Evolutionary conservation across 2,113 vertebrate species (phyloP), one percentile per base, ranked within the genome.

Genomic region (Charadrius vociferus): DNA sequence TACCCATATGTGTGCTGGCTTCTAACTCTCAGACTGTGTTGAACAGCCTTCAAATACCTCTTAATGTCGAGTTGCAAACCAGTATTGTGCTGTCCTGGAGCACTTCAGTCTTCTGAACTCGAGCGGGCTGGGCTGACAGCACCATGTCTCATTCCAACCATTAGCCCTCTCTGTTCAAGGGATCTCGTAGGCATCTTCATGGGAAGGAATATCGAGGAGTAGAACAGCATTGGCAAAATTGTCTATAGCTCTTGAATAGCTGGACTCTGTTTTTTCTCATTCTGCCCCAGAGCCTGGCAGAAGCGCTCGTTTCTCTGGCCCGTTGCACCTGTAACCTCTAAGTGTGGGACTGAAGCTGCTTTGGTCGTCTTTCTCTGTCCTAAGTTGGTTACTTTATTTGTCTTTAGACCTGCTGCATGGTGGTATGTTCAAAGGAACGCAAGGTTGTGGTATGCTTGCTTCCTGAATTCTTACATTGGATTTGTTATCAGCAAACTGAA

Each of bases 271-370:
- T 36, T 2, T 39, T 43, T n/a, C 36, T 86, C 14, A 20, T 45
- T 58, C 37, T 66, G 37, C 43, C 32, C 24, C 10, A 14, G 36
- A 65, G 43, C 16, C 13, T 56, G 13, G 30, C 47, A 32, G 49
- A 49, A 55, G 5, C 1, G 0, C 27, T 50, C 2, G 0, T 37
- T 82, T 52, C 34, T 20, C 37, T 37, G 32, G n/a, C 17, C 17
- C 11, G 1, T 12, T 14, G 27, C 34, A 26, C 21, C 7, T 20
- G 32, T 14, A 43, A 62, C 19, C 13, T 63, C 36, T 14, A 24
- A 39, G 37, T 16, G 1, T 4, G 14, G 23, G 49, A 12, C 1
- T 23, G 34, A 22, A 27, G 47, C 49, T 22, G n/a, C 39, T 45
- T 18, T 22, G 24, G 19, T 41, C 1, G 1, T 34, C 53, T 62